These are phyloP conservation scores for Panthera tigris DNA, from an alignment of 2,113 vertebrate species.

Conservation along the genomic window DNA sequence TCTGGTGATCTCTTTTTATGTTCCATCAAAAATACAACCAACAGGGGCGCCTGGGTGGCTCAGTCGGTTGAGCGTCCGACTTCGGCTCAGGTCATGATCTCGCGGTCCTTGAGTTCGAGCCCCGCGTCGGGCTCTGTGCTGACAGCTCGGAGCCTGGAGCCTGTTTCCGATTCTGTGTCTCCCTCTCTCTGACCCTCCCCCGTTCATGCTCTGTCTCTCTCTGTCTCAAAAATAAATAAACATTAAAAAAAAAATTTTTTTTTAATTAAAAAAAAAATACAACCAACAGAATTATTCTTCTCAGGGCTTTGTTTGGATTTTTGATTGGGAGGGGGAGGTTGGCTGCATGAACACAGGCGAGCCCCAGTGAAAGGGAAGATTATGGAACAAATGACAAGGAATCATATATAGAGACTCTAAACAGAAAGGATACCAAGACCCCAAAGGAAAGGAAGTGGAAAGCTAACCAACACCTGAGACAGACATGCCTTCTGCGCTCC, in stretches of 20 bases:
- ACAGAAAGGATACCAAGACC: neutral
- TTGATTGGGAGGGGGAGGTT: neutral
- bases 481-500: neutral
- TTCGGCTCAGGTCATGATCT: no score
- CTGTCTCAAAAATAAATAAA: no score
- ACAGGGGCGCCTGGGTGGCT: neutral
- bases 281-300: neutral
- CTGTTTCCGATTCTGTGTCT: no score
- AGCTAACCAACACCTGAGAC: neutral
- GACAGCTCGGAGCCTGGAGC: no score
- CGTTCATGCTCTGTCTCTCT: no score
- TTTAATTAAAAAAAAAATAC: neutral
- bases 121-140: no score
- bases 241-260: no score
- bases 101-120: no score
- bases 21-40: neutral
- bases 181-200: no score
- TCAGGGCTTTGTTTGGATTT: neutral
- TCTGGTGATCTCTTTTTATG: neutral
- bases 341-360: neutral
- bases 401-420: neutral
- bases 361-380: neutral
- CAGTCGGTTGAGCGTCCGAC: no score
- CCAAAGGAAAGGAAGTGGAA: neutral
- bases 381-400: neutral